Base-by-base conservation (phyloP, 92 coral and sea anemone species). In the Parazoanthus swiftii region DNA sequence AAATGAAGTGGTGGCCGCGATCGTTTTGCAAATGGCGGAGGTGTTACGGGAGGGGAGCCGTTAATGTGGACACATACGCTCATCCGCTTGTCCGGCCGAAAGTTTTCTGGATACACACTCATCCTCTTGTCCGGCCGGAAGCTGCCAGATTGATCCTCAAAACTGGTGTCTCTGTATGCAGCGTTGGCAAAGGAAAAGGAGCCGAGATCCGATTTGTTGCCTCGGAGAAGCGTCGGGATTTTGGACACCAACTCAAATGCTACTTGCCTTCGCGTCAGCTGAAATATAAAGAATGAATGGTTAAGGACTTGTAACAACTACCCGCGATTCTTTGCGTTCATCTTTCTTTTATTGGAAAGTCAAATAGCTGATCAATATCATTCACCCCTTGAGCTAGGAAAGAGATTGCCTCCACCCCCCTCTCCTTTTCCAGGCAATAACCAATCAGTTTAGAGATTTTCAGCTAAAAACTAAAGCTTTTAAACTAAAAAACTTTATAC, bases 181-280 rank as follows among this genome's bases (percentile, higher is more conserved):
- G 51, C 87, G 43, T 84, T 50, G 11, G 91, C 77, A 20, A 77
- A 86, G 29, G 88, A 68, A 36, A 26, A 76, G 29, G 85, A 15
- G 51, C 9, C 48, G 23, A 89, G 74, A 65, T 86, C 88, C 5
- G 88, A 85, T 6, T 48, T 65, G 21, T 89, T 86, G 29, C 88
- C 79, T 15, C 90, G 93, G 16, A 91, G 93, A 16, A 93, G 86
- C 14, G 95, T 89, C 44, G 98, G 95, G 21, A 94, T 81, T 74
- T 89, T 82, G 37, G 95, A 88, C 26, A 94, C 88, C 75, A 94
- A 59, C 91, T 94, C 98, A 81, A 94, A 94, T 3, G 89, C 93
- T 39, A 94, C 98, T 74, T 93, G 93, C 78, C 98, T 89, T 85
- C 94, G 93, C 39, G 74, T 73, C 13, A 94, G 89, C 98, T 94